Evolutionary conservation across 53 echinoderm and acorn worm genomes (phyloP).

Genomic region (Luidia sarsii): DNA sequence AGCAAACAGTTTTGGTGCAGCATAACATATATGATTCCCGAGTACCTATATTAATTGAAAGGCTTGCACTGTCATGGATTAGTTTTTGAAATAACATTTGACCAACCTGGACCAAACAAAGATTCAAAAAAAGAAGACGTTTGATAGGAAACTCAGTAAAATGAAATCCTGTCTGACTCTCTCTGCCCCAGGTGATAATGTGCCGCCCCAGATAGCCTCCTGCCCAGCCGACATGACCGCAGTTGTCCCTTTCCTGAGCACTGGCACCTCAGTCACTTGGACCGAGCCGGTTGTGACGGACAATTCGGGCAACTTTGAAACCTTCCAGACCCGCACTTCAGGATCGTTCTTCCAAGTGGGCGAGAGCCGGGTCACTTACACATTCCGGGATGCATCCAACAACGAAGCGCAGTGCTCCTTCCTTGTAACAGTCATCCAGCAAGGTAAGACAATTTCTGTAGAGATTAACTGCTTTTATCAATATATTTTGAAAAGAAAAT

Average conservation of each 20-base stretch:
- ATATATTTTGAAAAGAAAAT: no score
- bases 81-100: no score
- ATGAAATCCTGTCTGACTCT: no score
- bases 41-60: no score
- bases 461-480: slow-evolving; percentile 5
- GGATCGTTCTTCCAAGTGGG: slow-evolving; percentile 50
- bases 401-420: slow-evolving; percentile 52
- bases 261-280: slow-evolving; percentile 53
- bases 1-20: no score
- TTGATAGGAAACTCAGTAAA: no score
- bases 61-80: no score
- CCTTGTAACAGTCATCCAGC: slow-evolving; percentile 32
- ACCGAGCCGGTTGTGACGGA: slow-evolving; percentile 46
- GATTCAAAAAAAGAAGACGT: no score
- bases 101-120: no score
- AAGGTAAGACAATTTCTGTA: not conserved
- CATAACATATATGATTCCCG: no score
- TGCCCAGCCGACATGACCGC: slow-evolving; percentile 34
- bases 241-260: slow-evolving; percentile 45
- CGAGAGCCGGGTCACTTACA: slow-evolving; percentile 27
- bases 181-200: not conserved
- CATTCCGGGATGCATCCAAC: slow-evolving; percentile 31
- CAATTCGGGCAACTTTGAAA: slow-evolving; percentile 55
- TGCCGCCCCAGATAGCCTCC: slow-evolving; percentile 15
- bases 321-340: slow-evolving; percentile 35